Base-by-base conservation (phyloP, 2,113 vertebrate genomes). In the Scatophagus argus region DNA sequence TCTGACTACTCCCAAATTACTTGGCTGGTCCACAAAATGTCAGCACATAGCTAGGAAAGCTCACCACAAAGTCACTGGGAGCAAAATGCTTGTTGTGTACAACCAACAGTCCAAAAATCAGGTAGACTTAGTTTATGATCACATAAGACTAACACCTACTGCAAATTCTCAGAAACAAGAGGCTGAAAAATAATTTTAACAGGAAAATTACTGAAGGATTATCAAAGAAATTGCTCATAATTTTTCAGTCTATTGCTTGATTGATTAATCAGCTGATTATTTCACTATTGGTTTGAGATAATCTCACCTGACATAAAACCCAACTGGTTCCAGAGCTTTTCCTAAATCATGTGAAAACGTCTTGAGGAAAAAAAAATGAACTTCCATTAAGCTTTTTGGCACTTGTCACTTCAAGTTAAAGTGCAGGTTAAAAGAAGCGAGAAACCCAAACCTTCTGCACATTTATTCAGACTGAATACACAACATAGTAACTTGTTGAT, bases 401-500 rank as follows among this genome's bases (percentile, higher is more conserved):
- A 44, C 58, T 73, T 76, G 29, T 77, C 75, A 80, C 61, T 68
- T 81, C 6, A 34, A 31, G 51, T 79, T 68, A 68, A 71, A 56
- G 9, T 5, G 39, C 23, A 39, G 66, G 66, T 70, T 51, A 49
- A 67, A 81, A 72, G 29, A 63, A 58, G 8, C 11, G 17, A 67
- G 64, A 46, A 85, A 46, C 38, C 8, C 47, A 39, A 63, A 61
- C 44, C 29, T 2, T 79, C 41, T 13, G 46, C 31, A 47, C 14
- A 56, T 44, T 31, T 77, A 27, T 56, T 52, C 51, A 63, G 31
- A 55, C 70, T 79, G 31, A 81, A 72, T 19, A 62, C 36, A 83
- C 70, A 79, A 38, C 44, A 54, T 70, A 79, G 77, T 71, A 77
- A 72, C 12, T 17, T 80, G 72, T n/a, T 80, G 87, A 89, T 58